Evolutionary conservation across 2,888 invertebrate genomes (phyloP), one percentile per base, ranked within the genome.

Genomic region (Andrena bucephala): DNA sequence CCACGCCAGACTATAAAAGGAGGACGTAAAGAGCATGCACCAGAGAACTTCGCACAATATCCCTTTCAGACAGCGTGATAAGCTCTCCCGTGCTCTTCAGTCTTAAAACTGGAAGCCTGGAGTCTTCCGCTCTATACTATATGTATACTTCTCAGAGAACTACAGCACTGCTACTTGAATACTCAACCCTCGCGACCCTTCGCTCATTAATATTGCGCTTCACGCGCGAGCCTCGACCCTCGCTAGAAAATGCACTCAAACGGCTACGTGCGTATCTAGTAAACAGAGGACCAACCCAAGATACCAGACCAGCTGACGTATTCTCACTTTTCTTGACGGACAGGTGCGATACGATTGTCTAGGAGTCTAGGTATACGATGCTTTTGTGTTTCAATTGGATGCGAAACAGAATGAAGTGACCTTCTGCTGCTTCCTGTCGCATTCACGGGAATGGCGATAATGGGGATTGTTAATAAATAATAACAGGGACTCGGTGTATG

Each of bases 21-120:
- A 33, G 48, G 57, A 65, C 29, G 63, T 57, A 72, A 57, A 77
- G 48, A 65, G 42, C 72, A 65, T 72, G 72, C 72, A 48, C 24
- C 42, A 63, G 48, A 54, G 57, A 65, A 77, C 62, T 48, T 77
- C 33, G 13, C 72, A 77, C 73, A 72, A 77, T 77, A 77, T 65
- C 63, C 72, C 76, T 77, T 77, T 77, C 76, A 77, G 63, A 72
- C 76, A 65, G 73, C 42, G 65, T 4, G 76, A 77, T 77, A 77
- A 72, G 73, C 72, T 24, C 63, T 63, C 13, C 62, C 76, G 16
- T 72, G 57, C 72, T 77, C 72, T 72, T 65, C 42, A 77, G 33
- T 36, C 36, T 70, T 36, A 36, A 36, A 62, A 52, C 75, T 60
- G 68, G 60, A 60, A 29, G 60, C 52, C 76, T 71, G 42, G 24